A percentile compares a stretch with the other conserved stretches of the same genome.
Conservation (phyloP, 2,113 vertebrate genomes). For the Hoplias malabaricus region DNA sequence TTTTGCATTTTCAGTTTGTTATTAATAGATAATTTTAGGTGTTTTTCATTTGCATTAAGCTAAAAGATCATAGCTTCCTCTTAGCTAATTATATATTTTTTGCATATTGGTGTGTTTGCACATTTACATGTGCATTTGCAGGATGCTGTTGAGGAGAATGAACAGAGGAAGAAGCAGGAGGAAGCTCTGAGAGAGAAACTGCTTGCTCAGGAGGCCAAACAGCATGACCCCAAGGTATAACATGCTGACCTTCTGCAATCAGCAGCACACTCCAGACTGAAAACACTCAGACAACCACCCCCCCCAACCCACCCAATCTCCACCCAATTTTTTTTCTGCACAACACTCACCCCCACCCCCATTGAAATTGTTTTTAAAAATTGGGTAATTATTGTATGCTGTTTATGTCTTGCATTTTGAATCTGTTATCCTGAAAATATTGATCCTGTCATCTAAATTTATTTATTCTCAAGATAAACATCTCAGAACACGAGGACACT, state of each 20-base stretch:
- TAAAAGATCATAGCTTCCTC: neutral
- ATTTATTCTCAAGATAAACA: no score
- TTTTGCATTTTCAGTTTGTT: neutral
- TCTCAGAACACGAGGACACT: no score
- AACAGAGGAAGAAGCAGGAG: constrained; percentile 91
- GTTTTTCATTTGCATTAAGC: neutral
- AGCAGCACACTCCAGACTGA: neutral
- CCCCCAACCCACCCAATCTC: no score
- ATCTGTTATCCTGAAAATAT: no score
- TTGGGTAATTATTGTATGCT: no score
- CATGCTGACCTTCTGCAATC: neutral
- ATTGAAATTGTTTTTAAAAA: no score
- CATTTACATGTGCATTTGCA: constrained; percentile 60
- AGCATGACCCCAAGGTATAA: constrained; percentile 89
- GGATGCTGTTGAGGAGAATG: constrained; percentile 90
- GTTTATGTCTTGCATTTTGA: no score
- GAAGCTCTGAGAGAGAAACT: constrained; percentile 91
- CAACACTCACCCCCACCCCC: no score
- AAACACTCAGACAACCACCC: neutral
- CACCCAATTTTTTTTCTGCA: no score
- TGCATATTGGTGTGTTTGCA: constrained; percentile 22
- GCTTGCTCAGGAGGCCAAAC: constrained; percentile 93
- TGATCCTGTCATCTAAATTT: no score
- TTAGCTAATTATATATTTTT: constrained; percentile 28
- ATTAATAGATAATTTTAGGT: neutral